Base-by-base conservation (phyloP, 2,113 vertebrate species). In the Willisornis vidua region DNA sequence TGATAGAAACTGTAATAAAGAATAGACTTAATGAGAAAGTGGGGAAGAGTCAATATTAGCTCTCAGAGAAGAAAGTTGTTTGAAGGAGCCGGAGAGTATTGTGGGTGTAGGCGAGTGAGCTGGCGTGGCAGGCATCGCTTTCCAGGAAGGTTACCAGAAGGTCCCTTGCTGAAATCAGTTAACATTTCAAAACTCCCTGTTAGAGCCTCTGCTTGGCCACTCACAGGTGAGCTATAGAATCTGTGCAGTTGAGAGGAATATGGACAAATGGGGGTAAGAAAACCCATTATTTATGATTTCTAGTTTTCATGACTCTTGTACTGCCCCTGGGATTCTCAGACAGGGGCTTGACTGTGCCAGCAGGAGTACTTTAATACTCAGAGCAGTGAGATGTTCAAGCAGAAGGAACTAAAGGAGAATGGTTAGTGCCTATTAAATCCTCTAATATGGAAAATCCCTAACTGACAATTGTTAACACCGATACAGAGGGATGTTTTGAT, bases 21-120 rank as follows among this genome's bases (percentile, higher is more conserved):
- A 84, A 89, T n/a, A 87, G 86, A 65, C 73, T 89, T 94, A 92
- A 95, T 95, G 94, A 92, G 94, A 93, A 81, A 8, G 28, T 52
- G 26, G 78, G 41, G 43, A 91, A 95, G 87, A 93, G 96, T 97
- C 95, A 96, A 95, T 95, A 96, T 97, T 95, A 85, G 91, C 89
- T 97, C 68, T 93, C 1, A 19, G 54, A 75, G 74, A 91, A 48
- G 68, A 89, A 86, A 90, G 76, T 62, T 95, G 72, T 95, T 94
- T 95, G 83, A 95, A 95, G 90, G 93, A 94, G 89, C 33, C 59
- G 5, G 28, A 0, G 5, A 89, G 31, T n/a, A 2, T 22, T 22
- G 63, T 80, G 85, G 59, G 57, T 86, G 83, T 83, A 83, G 75
- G 75, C 0, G 2, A 71, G 71, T 1, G 0, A 52, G 51, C 67